These are phyloP conservation scores for Carposina sasakii DNA, from an alignment of 1,140 invertebrate species.

Conservation along the genomic window DNA sequence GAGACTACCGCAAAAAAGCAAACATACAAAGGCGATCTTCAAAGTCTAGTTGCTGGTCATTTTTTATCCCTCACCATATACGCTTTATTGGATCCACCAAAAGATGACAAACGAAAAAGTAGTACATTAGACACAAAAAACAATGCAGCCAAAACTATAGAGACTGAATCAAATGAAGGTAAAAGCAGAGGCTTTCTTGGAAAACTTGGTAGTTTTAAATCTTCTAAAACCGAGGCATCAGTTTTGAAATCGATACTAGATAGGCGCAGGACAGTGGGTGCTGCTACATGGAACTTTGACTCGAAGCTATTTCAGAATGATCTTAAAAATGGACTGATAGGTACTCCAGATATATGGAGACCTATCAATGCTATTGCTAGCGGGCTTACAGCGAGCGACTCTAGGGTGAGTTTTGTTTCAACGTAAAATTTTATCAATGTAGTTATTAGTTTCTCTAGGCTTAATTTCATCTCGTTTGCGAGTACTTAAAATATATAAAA, in stretches of 20 bases:
- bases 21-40: conserved; percentile 51
- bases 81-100: conserved; percentile 77
- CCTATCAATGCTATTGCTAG: conserved; percentile 80
- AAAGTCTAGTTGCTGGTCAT: conserved; percentile 76
- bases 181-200: conserved; percentile 50
- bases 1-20: conserved; percentile 37
- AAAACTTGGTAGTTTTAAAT: conserved; percentile 59
- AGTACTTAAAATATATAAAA: too few species aligned
- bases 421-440: too few species aligned
- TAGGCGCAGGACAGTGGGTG: conserved; percentile 78
- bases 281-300: conserved; percentile 82
- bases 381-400: conserved; percentile 73
- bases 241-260: conserved; percentile 72
- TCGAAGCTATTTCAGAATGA: conserved; percentile 79
- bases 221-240: conserved; percentile 49
- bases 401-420: conserved; percentile 71
- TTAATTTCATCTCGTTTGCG: too few species aligned
- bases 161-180: conserved; percentile 45
- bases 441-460: too few species aligned
- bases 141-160: conserved; percentile 58
- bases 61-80: conserved; percentile 84
- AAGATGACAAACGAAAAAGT: conserved; percentile 54
- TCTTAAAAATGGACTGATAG: conserved; percentile 74
- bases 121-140: conserved; percentile 61
- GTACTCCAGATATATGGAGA: conserved; percentile 84